Base-by-base conservation (phyloP, 2,888 invertebrate genomes). In the Steinernema hermaphroditum region DNA sequence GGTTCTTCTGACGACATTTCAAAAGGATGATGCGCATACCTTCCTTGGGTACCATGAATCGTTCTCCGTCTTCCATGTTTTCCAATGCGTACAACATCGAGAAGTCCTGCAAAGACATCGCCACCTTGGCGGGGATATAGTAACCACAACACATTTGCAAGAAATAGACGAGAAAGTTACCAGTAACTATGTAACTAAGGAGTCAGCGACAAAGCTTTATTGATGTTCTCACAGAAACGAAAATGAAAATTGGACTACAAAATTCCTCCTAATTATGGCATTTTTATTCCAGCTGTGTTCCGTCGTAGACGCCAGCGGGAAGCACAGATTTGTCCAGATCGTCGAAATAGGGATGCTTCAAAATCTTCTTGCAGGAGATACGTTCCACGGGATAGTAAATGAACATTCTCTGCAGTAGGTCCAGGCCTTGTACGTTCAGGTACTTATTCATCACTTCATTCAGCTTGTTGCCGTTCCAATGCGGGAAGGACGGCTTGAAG, bases 401-500 rank as follows among this genome's bases (percentile, higher is more conserved):
- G 62, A 98, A 89, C 92, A 94, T 94, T 70, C 78, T 72, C 83
- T 85, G 73, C 76, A 93, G 88, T 74, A 94, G 90, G 82, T 92
- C 91, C 81, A 90, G 88, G 69, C 91, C 92, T 79, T 91, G 90
- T 16, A 90, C 87, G 76, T 90, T 90, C 68, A 97, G 89, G 84
- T 92, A 93, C 86, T 93, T 93, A n/a, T 91, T 77, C 70, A 78
- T 77, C 49, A 75, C 75, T 27, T 29, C 22, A n/a, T 32, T 34
- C 49, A 78, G 62, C n/a, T 29, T 34, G 46, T 74, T 72, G 87
- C 77, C 91, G 91, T 41, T 68, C 96, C 96, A 96, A 83, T 91
- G 91, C 9, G 96, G 96, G 89, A 96, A 96, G 78, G 91, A 91
- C 0, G 92, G 90, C 88, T 94, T 95, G 88, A 91, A 97, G 88